These are phyloP conservation scores for Lutjanus argentimaculatus DNA, from an alignment of 2,797 vertebrate species.

Conservation along the genomic window DNA sequence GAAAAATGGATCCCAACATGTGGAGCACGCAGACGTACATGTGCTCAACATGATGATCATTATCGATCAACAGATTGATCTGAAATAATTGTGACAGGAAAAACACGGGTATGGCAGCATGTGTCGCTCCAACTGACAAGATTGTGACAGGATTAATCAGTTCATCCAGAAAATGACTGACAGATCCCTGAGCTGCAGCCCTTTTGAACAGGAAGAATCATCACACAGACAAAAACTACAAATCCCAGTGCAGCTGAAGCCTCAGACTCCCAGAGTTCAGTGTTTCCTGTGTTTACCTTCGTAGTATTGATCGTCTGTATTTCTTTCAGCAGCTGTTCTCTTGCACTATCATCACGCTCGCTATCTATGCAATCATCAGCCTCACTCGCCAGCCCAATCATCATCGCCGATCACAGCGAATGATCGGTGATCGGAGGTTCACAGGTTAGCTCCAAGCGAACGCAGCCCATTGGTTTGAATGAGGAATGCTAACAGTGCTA, in stretches of 20 bases:
- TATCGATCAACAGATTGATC: too few relatives aligned
- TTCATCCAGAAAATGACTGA: too few relatives aligned
- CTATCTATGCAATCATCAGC: constrained; percentile 69
- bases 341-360: constrained; percentile 43
- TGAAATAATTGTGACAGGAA: too few relatives aligned
- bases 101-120: too few relatives aligned
- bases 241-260: background rate
- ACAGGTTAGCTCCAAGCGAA: constrained; percentile 57
- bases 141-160: too few relatives aligned
- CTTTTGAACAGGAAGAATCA: background rate
- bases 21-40: too few relatives aligned
- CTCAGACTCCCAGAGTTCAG: background rate
- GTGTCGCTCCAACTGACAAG: too few relatives aligned
- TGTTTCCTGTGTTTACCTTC: background rate
- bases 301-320: background rate
- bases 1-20: too few relatives aligned
- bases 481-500: constrained; percentile 55
- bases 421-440: constrained; percentile 9
- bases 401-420: constrained; percentile 11
- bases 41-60: too few relatives aligned
- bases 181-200: too few relatives aligned
- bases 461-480: constrained; percentile 41
- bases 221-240: background rate
- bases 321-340: constrained; percentile 8
- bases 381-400: background rate